These are phyloP conservation scores for Mionectes olivaceus DNA, from an alignment of 2,797 vertebrate species.

Conservation along the genomic window DNA sequence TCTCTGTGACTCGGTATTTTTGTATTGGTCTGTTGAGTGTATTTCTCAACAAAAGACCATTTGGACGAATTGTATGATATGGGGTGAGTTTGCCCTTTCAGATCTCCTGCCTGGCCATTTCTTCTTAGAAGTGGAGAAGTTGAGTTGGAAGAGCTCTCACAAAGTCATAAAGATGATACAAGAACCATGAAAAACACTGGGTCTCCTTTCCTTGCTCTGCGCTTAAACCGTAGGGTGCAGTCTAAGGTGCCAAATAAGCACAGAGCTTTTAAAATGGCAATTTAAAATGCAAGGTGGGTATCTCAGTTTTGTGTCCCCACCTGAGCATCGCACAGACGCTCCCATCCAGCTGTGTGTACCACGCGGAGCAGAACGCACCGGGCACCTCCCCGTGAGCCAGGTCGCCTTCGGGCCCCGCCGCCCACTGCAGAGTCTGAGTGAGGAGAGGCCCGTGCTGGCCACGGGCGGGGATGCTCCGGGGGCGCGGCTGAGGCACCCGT, in stretches of 20 bases:
- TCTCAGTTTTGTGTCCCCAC: accelerated
- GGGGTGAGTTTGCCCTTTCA: background rate
- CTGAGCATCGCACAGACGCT: accelerated
- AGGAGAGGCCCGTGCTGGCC: background rate
- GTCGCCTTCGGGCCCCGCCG: accelerated
- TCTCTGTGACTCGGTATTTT: accelerated
- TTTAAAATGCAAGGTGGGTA: accelerated
- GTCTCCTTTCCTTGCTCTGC: background rate
- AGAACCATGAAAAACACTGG: background rate
- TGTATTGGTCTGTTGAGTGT: accelerated
- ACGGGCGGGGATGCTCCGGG: background rate
- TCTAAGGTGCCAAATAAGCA: accelerated
- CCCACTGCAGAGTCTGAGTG: background rate
- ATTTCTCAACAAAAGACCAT: background rate
- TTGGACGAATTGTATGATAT: background rate
- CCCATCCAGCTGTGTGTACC: accelerated
- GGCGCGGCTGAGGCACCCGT: background rate
- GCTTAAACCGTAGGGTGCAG: background rate
- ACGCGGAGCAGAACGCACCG: accelerated
- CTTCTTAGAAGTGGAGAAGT: background rate
- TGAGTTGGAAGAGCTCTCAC: background rate
- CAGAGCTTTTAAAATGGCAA: accelerated
- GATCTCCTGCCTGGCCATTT: background rate
- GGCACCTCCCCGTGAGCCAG: accelerated
- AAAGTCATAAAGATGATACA: accelerated